A percentile compares a stretch with the other conserved stretches of the same genome.
Evolutionary conservation across 2,888 invertebrate species (phyloP).

Genomic region (Drosophila algonquin): DNA sequence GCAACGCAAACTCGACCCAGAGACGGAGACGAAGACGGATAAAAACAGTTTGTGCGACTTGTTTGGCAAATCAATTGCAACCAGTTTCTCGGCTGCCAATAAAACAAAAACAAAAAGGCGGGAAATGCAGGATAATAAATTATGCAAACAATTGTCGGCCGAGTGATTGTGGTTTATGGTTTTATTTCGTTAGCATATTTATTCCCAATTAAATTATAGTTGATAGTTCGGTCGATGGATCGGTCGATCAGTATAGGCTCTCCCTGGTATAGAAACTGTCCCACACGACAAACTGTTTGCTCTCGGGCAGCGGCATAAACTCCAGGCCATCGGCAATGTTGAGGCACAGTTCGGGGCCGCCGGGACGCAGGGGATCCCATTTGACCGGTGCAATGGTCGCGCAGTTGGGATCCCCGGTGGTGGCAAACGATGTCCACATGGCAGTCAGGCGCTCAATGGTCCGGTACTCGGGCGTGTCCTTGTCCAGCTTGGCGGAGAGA

Average conservation of each 20-base stretch:
- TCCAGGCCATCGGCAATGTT: slow-evolving; percentile 78
- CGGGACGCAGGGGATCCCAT: slow-evolving; percentile 69
- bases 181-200: neutral
- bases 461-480: slow-evolving; percentile 70
- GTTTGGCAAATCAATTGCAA: slow-evolving; percentile 53
- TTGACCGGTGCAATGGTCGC: slow-evolving; percentile 61
- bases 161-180: slow-evolving; percentile 11
- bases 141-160: slow-evolving; percentile 14
- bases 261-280: slow-evolving; percentile 73
- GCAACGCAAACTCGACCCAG: slow-evolving; percentile 34
- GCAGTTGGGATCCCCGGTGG: slow-evolving; percentile 80
- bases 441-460: slow-evolving; percentile 81
- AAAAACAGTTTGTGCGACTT: slow-evolving; percentile 25
- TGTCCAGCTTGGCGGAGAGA: slow-evolving; percentile 60
- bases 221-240: too few species aligned
- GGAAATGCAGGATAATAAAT: slow-evolving; percentile 20
- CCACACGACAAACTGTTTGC: slow-evolving; percentile 74
- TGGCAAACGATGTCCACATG: slow-evolving; percentile 82
- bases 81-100: slow-evolving; percentile 28
- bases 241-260: slow-evolving; percentile 47
- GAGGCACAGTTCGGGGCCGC: slow-evolving; percentile 66
- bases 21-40: slow-evolving; percentile 15
- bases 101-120: slow-evolving; percentile 2
- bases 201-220: too few species aligned
- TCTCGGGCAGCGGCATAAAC: slow-evolving; percentile 75